These are phyloP conservation scores for Bombycilla garrulus DNA, from an alignment of 2,113 vertebrate genomes.

Conservation along the genomic window DNA sequence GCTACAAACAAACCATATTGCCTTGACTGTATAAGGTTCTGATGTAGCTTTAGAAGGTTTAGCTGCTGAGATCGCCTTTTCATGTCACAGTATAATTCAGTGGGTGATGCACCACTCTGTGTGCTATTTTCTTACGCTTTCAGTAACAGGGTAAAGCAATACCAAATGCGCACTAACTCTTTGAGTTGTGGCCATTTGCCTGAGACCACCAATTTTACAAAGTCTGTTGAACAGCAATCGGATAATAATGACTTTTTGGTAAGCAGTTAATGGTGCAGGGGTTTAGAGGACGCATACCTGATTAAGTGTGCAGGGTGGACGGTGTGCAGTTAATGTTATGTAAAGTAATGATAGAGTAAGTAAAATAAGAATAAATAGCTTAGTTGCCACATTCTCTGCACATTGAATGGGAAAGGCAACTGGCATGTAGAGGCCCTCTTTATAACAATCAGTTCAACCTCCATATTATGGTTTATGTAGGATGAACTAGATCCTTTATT, in stretches of 20 bases:
- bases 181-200: not conserved
- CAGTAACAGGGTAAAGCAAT: not conserved
- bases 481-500: not conserved
- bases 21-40: not conserved
- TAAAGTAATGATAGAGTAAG: conserved; percentile 2
- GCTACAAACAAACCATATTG: not conserved
- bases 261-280: conserved; percentile 19
- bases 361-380: conserved; percentile 31
- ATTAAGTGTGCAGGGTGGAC: conserved; percentile 1
- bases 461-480: not conserved
- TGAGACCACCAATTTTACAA: conserved; percentile 24
- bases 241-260: conserved; percentile 49
- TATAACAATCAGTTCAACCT: not conserved
- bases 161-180: not conserved
- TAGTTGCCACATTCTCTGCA: not conserved
- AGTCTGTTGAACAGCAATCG: conserved; percentile 22
- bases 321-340: not conserved
- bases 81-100: not conserved
- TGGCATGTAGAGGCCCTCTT: not conserved
- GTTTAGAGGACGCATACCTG: conserved; percentile 3
- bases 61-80: not conserved
- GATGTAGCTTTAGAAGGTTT: not conserved
- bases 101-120: not conserved
- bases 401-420: not conserved
- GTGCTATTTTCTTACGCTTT: not conserved